These are phyloP conservation scores for Protonibea diacanthus DNA, from an alignment of 2,797 vertebrate genomes.

Conservation along the genomic window DNA sequence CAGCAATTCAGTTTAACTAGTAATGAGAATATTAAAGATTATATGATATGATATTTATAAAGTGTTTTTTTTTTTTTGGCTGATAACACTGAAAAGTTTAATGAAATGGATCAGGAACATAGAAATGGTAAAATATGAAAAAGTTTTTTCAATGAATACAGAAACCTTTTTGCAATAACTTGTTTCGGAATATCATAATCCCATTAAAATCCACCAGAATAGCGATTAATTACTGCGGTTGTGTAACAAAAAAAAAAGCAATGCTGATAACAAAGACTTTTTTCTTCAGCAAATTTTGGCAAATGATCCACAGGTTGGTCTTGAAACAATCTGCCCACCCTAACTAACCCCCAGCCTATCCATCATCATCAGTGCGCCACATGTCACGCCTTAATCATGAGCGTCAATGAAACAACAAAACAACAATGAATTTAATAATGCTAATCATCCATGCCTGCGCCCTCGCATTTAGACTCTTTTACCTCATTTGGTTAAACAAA, in stretches of 20 bases:
- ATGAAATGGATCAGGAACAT: neutral
- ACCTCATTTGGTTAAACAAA: conserved; percentile 20
- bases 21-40: neutral
- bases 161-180: neutral
- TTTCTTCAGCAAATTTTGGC: neutral
- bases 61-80: neutral
- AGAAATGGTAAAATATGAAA: neutral
- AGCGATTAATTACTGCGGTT: rapidly evolving
- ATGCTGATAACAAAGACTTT: conserved; percentile 4
- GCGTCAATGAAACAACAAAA: conserved; percentile 58
- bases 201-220: neutral
- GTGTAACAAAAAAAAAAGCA: neutral
- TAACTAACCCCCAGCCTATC: conserved; percentile 64
- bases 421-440: conserved; percentile 60
- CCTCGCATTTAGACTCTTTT: conserved; percentile 1
- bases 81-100: neutral
- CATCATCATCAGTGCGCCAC: conserved; percentile 58
- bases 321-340: conserved; percentile 56
- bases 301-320: conserved; percentile 39
- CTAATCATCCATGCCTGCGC: conserved; percentile 39
- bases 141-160: neutral
- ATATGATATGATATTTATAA: neutral
- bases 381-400: conserved; percentile 34
- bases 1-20: neutral
- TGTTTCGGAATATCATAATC: neutral